Evolutionary conservation across 2,113 vertebrate genomes (phyloP).

Genomic region (Ptilorrhoa leucosticta): DNA sequence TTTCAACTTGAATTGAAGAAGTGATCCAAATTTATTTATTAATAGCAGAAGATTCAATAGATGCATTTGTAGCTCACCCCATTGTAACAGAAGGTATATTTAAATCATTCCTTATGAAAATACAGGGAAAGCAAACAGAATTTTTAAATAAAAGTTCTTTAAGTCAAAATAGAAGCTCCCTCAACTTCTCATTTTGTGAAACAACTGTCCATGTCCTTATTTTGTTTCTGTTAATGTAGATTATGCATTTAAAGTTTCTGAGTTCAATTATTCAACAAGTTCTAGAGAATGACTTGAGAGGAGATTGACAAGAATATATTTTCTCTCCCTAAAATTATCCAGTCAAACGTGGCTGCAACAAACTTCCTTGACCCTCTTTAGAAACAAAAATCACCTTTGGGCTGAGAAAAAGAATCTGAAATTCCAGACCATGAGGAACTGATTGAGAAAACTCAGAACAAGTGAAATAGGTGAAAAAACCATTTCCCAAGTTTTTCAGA

Average conservation of each 20-base stretch:
- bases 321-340: neutral
- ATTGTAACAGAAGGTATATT: neutral
- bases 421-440: constrained; percentile 5
- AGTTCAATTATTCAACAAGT: neutral
- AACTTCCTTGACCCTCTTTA: neutral
- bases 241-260: neutral
- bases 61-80: neutral
- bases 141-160: neutral
- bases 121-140: neutral
- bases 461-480: constrained; percentile 11
- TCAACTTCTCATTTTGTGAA: neutral
- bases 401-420: neutral
- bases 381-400: neutral
- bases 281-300: neutral
- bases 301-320: neutral
- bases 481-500: neutral
- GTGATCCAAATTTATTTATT: neutral
- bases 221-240: neutral
- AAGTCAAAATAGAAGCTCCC: neutral
- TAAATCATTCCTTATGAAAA: neutral
- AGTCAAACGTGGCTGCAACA: neutral
- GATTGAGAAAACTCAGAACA: neutral
- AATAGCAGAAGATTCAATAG: neutral
- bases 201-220: neutral
- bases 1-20: neutral